A percentile compares a stretch with the other conserved stretches of the same genome.
phyloP scores from a whole-genome alignment of 1,140 invertebrate genomes.

The Drosophila oshimai region DNA sequence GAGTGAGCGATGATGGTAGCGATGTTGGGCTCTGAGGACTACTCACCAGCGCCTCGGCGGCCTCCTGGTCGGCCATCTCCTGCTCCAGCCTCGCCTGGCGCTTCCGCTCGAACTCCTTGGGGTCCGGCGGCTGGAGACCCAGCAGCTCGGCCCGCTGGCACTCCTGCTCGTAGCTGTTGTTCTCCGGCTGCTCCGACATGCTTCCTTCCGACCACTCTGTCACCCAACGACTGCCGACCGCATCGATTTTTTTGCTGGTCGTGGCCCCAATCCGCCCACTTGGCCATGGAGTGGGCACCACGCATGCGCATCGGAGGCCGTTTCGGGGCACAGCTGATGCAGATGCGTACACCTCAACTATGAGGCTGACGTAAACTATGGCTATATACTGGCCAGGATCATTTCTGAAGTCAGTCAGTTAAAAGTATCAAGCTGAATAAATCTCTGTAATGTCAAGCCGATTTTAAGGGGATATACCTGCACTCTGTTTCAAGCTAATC shows the following conservation, averaged over 20 bases:
- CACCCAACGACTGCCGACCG: constrained; percentile 23
- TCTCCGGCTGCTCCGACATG: constrained; percentile 49
- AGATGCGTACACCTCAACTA: constrained; percentile 12
- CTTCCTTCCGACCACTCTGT: background rate
- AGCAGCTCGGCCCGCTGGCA: constrained; percentile 89
- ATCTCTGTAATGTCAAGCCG: too few species aligned
- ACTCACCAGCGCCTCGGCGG: constrained; percentile 83
- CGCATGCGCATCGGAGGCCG: constrained; percentile 8
- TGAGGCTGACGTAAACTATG: background rate
- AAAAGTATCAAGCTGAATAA: too few species aligned
- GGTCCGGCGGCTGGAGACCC: constrained; percentile 86
- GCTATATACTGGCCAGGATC: too few species aligned
- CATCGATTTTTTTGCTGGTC: constrained; percentile 55
- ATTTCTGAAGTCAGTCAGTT: too few species aligned
- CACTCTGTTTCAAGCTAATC: too few species aligned
- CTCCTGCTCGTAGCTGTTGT: constrained; percentile 87
- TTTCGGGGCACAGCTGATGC: constrained; percentile 15
- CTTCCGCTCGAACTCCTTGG: constrained; percentile 85
- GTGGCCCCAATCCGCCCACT: constrained; percentile 10
- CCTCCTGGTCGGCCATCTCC: constrained; percentile 82
- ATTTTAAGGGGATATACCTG: too few species aligned
- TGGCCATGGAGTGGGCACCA: background rate
- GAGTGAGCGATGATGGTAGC: background rate
- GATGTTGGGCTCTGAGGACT: background rate
- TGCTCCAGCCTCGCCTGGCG: constrained; percentile 77